Conservation (phyloP, 92 coral and sea anemone genomes). For the Palythoa caribaeorum region DNA sequence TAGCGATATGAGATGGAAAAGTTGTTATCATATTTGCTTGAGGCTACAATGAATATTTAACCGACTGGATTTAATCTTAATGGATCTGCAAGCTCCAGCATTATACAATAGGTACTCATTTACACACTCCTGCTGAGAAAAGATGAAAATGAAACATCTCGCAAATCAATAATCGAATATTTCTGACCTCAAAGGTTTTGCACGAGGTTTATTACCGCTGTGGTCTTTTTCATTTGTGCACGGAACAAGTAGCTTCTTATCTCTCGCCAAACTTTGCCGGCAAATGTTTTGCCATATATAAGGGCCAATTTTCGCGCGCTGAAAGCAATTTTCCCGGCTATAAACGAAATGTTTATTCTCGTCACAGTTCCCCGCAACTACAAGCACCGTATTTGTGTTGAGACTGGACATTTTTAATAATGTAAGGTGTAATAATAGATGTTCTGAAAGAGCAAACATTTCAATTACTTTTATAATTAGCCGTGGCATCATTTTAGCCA, state of each 20-base stretch:
- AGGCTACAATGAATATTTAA: conserved; percentile 44
- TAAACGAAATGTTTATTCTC: neutral
- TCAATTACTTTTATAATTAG: conserved; percentile 89
- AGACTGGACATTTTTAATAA: conserved; percentile 56
- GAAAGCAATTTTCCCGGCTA: neutral
- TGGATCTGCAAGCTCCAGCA: conserved; percentile 34
- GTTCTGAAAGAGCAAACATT: conserved; percentile 77
- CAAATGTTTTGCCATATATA: neutral
- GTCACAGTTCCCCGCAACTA: conserved; percentile 35
- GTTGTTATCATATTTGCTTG: conserved; percentile 48
- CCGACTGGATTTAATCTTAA: conserved; percentile 42
- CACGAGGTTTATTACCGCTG: conserved; percentile 2
- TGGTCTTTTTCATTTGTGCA: conserved; percentile 1
- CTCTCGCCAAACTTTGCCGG: neutral
- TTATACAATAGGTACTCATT: conserved; percentile 38
- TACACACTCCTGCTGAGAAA: conserved; percentile 47
- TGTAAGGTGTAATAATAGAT: conserved; percentile 70
- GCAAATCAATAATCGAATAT: conserved; percentile 36
- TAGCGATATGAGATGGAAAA: conserved; percentile 30
- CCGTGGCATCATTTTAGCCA: conserved; percentile 71
- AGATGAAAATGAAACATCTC: conserved; percentile 51
- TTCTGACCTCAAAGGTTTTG: conserved; percentile 40
- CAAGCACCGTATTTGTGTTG: conserved; percentile 3
- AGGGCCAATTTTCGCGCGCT: conserved; percentile 17
- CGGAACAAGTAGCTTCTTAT: neutral